Percentiles rank a stretch among this genome's conserved stretches.
Conservation (phyloP, 1,140 invertebrate species). For the Probaryconus sp. region DNA sequence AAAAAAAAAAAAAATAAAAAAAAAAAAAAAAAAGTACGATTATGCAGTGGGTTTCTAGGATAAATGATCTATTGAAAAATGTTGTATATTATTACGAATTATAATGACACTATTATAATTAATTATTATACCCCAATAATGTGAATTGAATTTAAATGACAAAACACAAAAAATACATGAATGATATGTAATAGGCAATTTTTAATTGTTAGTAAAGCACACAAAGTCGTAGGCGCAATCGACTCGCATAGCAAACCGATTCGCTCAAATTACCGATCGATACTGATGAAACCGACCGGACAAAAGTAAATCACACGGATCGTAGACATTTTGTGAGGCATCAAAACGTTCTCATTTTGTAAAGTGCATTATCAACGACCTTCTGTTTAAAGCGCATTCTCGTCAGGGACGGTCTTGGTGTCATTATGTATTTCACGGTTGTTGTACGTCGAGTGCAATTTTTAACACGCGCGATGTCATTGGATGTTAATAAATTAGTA, state of each 20-base stretch:
- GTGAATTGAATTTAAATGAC: conserved; percentile 77
- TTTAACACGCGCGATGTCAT: conserved; percentile 33
- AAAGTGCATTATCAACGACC: conserved; percentile 66
- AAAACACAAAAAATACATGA: conserved; percentile 66
- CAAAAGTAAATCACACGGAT: conserved; percentile 21
- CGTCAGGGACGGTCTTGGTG: conserved; percentile 15
- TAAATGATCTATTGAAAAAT: conserved; percentile 79
- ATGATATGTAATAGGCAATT: conserved; percentile 76
- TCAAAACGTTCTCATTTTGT: conserved; percentile 4
- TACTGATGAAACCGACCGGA: conserved; percentile 22
- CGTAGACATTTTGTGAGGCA: conserved; percentile 2
- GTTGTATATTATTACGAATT: conserved; percentile 79
- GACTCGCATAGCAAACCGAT: conserved; percentile 56
- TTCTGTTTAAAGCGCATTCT: conserved; percentile 45
- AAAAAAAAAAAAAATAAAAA: conserved; percentile 39
- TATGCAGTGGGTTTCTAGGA: conserved; percentile 74
- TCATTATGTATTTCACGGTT: conserved; percentile 30
- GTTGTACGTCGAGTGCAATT: conserved; percentile 36
- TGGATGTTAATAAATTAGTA: conserved; percentile 64
- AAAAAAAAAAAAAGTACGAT: conserved; percentile 64
- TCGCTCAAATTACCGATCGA: conserved; percentile 43
- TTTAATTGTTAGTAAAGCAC: conserved; percentile 75
- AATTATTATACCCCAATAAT: conserved; percentile 78
- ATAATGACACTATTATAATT: conserved; percentile 79
- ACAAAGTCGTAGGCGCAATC: conserved; percentile 56